These are phyloP conservation scores for Heliconius erato DNA, from an alignment of 2,888 invertebrate genomes.

Conservation along the genomic window DNA sequence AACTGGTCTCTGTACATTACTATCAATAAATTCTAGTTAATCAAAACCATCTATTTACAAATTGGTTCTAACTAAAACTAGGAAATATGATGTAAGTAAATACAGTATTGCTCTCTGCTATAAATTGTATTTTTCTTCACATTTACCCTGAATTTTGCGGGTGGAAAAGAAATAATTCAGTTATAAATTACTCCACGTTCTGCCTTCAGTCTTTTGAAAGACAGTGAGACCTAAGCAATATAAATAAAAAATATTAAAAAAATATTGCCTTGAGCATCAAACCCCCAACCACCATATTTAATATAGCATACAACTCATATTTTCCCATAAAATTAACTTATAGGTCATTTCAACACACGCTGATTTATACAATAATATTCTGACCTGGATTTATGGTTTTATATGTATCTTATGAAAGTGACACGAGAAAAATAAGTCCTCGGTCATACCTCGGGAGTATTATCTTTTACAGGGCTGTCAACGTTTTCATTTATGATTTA, in stretches of 20 bases:
- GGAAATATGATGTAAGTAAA: neutral
- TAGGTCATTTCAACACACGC: neutral
- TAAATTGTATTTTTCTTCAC: neutral
- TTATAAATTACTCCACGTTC: too few relatives aligned
- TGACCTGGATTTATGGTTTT: conserved; percentile 32
- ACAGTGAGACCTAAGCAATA: too few relatives aligned
- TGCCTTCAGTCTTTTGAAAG: too few relatives aligned
- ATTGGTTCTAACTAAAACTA: neutral
- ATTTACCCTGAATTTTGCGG: neutral
- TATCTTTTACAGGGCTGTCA: conserved; percentile 69
- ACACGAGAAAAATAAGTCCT: conserved; percentile 68
- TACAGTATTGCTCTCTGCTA: neutral
- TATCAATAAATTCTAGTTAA: conserved; percentile 4
- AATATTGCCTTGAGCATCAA: neutral
- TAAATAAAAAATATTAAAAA: neutral
- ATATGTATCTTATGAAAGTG: conserved; percentile 53
- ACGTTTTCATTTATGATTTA: conserved; percentile 70
- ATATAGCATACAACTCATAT: neutral
- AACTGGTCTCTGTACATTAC: neutral
- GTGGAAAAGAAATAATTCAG: neutral
- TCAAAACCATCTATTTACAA: neutral
- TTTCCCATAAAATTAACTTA: neutral
- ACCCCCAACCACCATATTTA: neutral
- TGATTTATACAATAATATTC: conserved; percentile 14
- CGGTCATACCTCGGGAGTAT: conserved; percentile 64